Evolutionary conservation across 2,888 invertebrate species (phyloP).

Genomic region (Thera britannica): DNA sequence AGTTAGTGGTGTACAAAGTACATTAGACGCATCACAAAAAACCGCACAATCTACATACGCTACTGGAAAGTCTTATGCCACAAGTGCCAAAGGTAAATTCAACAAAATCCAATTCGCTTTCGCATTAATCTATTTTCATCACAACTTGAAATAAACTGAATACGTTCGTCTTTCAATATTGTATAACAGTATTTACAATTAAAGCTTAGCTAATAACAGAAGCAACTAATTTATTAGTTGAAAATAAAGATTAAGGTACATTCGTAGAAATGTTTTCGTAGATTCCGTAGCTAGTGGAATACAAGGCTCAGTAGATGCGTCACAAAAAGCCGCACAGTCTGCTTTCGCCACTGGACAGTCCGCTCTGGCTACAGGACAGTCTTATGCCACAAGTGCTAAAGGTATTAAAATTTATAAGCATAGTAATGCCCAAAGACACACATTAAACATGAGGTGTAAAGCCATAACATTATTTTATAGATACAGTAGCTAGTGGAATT

Average conservation of each 20-base stretch:
- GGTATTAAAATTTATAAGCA: background rate
- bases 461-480: conserved; percentile 16
- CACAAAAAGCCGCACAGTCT: conserved; percentile 56
- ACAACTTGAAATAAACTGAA: background rate
- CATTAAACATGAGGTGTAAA: background rate
- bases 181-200: no score
- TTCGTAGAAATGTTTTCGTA: conserved; percentile 47
- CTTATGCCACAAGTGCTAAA: conserved; percentile 53
- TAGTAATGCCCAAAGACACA: background rate
- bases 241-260: background rate
- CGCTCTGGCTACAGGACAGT: conserved; percentile 42
- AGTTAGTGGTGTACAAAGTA: conserved; percentile 48
- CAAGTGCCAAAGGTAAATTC: conserved; percentile 52
- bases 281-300: conserved; percentile 59
- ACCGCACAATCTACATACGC: conserved; percentile 53
- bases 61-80: conserved; percentile 53
- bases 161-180: background rate
- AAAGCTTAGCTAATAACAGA: background rate
- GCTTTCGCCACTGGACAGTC: conserved; percentile 43
- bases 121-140: background rate
- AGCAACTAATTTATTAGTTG: background rate
- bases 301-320: conserved; percentile 53
- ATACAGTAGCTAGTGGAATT: conserved; percentile 56
- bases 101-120: background rate
- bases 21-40: conserved; percentile 57